Conservation (phyloP, 37 sponge, comb jelly and placozoan species). For the Halichondria panicea region DNA sequence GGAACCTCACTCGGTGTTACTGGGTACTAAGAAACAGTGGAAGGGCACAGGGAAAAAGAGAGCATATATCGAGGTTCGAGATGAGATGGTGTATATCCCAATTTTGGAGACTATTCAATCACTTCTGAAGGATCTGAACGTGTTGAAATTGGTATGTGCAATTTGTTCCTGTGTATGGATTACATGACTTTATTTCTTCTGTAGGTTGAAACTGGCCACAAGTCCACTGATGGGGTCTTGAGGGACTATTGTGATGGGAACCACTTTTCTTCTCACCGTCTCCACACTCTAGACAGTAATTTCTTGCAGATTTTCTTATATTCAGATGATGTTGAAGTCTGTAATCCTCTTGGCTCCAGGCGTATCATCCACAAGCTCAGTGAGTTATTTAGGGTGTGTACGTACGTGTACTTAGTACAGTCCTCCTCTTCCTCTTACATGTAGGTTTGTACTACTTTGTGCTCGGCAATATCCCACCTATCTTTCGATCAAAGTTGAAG, state of each 20-base stretch:
- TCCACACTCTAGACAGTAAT: background rate
- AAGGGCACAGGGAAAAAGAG: too few species aligned
- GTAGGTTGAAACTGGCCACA: background rate
- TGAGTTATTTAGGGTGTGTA: background rate
- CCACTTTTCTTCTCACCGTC: background rate
- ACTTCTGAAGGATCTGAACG: too few species aligned
- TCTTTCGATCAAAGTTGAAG: background rate
- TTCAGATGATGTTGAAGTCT: background rate
- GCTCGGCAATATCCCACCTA: background rate
- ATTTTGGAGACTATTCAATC: too few species aligned
- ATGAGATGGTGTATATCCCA: too few species aligned
- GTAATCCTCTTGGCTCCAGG: background rate
- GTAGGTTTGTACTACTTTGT: background rate
- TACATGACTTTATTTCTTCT: too few species aligned
- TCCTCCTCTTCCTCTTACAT: background rate
- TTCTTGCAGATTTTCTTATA: background rate
- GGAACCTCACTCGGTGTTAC: too few species aligned
- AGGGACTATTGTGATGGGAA: slow-evolving; percentile 3
- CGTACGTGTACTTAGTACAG: background rate
- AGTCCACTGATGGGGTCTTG: background rate
- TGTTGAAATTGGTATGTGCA: too few species aligned
- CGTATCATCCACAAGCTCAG: slow-evolving; percentile 2
- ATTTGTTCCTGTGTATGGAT: too few species aligned
- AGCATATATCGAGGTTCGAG: too few species aligned
- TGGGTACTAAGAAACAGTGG: too few species aligned